These are phyloP conservation scores for Gambusia yucatana DNA, from an alignment of 2,797 vertebrate species.

Conservation along the genomic window DNA sequence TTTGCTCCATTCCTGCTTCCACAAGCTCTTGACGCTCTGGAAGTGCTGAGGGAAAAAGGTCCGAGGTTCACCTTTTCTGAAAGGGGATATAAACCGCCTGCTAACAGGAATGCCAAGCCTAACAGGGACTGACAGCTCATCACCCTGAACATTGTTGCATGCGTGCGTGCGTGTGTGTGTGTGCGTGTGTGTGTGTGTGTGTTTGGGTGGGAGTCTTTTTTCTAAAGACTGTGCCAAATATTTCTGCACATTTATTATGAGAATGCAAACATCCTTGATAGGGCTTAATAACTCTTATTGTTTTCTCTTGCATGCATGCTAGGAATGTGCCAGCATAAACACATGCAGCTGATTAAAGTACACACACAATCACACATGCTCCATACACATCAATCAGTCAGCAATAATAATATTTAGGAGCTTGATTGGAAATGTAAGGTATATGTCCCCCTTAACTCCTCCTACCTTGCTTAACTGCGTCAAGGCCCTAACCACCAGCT, in stretches of 20 bases:
- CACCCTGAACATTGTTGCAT: constrained; percentile 55
- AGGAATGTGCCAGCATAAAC: constrained; percentile 65
- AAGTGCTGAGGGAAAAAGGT: constrained; percentile 69
- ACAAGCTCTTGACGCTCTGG: constrained; percentile 52
- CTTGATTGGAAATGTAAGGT: constrained; percentile 46
- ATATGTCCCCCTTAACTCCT: constrained; percentile 10
- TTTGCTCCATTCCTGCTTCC: constrained; percentile 45
- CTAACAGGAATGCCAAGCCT: constrained; percentile 80
- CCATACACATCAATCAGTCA: constrained; percentile 46
- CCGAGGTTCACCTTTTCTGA: constrained; percentile 72
- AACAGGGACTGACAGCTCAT: constrained; percentile 80
- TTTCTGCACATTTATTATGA: constrained; percentile 77
- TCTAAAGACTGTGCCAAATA: constrained; percentile 71
- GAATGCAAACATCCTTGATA: constrained; percentile 75
- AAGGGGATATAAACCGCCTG: constrained; percentile 77
- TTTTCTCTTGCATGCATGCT: constrained; percentile 57
- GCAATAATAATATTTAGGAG: constrained; percentile 52
- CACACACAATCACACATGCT: constrained; percentile 38
- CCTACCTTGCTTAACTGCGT: constrained; percentile 31
- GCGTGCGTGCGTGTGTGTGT: constrained; percentile 45
- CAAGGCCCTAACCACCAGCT: constrained; percentile 33
- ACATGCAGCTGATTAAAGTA: constrained; percentile 28
- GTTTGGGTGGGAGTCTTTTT: constrained; percentile 12
- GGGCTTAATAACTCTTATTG: constrained; percentile 74
- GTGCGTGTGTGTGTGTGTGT: constrained; percentile 12